Base-by-base conservation (phyloP, 2,888 invertebrate species). In the Meiosimyza decipiens region DNA sequence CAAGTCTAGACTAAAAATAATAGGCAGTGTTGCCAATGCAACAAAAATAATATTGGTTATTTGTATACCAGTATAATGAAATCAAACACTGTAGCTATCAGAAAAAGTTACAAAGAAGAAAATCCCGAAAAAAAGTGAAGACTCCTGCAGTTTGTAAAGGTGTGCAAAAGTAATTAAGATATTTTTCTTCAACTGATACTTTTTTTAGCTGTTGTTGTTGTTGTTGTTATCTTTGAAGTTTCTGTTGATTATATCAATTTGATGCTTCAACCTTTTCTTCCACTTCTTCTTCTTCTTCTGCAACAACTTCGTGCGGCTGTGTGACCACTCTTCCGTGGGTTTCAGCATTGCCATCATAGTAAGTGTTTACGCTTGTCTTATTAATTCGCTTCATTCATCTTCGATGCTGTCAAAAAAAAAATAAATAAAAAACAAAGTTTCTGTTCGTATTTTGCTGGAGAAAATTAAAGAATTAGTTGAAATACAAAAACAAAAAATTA, bases 371-470 rank as follows among this genome's bases (percentile, higher is more conserved):
- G 40, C 40, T 79, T 83, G 83, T 83, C 81, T 83, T 83, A 80
- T 82, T 81, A 83, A 83, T 83, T 82, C 77, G 78, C 80, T 75
- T 79, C 80, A 83, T 83, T 82, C 75, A 80, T 83, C 83, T 82
- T 82, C 68, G n/a, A 51, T 59, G 22, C 60, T 81, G 81, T 82
- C 81, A 80, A 59, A 72, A 62, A 75, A 40, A 80, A n/a, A n/a
- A n/a, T n/a, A n/a, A n/a, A n/a, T n/a, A n/a, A n/a, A 59, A 72
- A 62, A 75, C 16, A 12, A 22, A 33, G 70, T 71, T 74, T 62
- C 65, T 28, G 28, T 28, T 28, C 28, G 28, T 28, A 3, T 28
- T 28, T 28, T 73, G 40, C 40, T 40, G 40, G 2, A 71, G 71
- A 73, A 22, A 52, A 15, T 60, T 52, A 63, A 63, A 12, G 49